Percentiles rank a stretch among this genome's conserved stretches.
phyloP scores from a whole-genome alignment of 23 tunicate genomes.

The Halocynthia roretzi region DNA sequence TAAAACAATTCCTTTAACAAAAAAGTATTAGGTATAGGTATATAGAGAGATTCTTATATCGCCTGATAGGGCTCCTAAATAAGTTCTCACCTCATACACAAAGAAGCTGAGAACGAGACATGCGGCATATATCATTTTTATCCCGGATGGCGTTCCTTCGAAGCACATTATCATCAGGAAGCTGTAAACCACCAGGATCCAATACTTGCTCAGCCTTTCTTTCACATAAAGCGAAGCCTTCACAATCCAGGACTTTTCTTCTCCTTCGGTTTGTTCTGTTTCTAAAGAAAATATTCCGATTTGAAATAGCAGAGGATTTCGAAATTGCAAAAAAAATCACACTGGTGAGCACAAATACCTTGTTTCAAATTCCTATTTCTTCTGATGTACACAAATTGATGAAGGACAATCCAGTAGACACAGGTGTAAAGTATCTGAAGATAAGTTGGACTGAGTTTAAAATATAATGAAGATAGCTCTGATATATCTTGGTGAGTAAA shows the following conservation, averaged over 20 bases:
- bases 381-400: constrained; percentile 58
- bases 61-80: too few species aligned
- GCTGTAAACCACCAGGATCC: constrained; percentile 82
- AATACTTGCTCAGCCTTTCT: constrained; percentile 66
- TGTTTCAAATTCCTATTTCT: constrained; percentile 16
- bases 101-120: constrained; percentile 7
- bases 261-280: neutral
- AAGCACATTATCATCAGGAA: constrained; percentile 65
- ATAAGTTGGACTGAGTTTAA: neutral
- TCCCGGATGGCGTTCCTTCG: constrained; percentile 82
- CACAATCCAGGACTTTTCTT: constrained; percentile 28
- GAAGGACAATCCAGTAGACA: constrained; percentile 74
- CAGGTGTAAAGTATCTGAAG: constrained; percentile 59
- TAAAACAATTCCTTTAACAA: too few species aligned
- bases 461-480: neutral
- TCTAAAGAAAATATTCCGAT: neutral
- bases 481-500: too few species aligned
- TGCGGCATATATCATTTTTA: constrained; percentile 55
- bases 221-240: constrained; percentile 21
- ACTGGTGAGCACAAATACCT: neutral
- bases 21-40: too few species aligned
- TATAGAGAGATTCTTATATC: neutral
- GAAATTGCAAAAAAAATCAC: neutral
- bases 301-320: neutral
- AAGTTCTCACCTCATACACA: constrained; percentile 16